Evolutionary conservation across 2,797 vertebrate species (phyloP).

Genomic region (Myripristis jacobus): DNA sequence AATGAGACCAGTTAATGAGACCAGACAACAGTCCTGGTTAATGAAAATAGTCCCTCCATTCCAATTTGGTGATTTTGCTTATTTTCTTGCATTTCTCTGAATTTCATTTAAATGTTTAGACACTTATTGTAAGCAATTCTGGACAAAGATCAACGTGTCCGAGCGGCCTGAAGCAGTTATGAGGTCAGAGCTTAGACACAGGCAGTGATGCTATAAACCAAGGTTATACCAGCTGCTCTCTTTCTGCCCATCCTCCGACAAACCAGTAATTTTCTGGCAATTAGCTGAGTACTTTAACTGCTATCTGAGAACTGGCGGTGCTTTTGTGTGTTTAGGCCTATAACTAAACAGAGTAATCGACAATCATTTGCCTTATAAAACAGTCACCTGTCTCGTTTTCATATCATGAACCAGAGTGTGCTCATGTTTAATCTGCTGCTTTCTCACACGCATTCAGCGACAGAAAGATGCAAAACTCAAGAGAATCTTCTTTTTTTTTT

Average conservation of each 20-base stretch:
- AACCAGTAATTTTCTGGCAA: neutral
- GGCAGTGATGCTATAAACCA: neutral
- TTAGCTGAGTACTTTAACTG: neutral
- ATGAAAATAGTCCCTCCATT: too few relatives aligned
- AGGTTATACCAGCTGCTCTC: neutral
- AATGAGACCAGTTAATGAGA: too few relatives aligned
- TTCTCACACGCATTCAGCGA: neutral
- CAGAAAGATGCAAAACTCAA: neutral
- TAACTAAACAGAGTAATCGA: neutral
- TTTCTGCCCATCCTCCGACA: neutral
- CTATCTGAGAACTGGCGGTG: neutral
- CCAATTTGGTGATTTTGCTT: neutral
- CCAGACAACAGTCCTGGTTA: conserved; percentile 19
- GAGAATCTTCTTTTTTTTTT: neutral
- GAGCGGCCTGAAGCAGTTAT: too few relatives aligned
- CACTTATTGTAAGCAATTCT: neutral
- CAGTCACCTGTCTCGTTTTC: neutral
- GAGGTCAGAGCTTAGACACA: neutral
- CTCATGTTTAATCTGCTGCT: too few relatives aligned
- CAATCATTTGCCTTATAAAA: neutral
- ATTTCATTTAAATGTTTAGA: neutral
- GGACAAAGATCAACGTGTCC: neutral
- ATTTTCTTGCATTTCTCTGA: neutral
- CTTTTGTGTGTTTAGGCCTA: neutral
- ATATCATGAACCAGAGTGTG: neutral